Conservation (phyloP, 2,113 vertebrate species). For the Acrocephalus arundinaceus region DNA sequence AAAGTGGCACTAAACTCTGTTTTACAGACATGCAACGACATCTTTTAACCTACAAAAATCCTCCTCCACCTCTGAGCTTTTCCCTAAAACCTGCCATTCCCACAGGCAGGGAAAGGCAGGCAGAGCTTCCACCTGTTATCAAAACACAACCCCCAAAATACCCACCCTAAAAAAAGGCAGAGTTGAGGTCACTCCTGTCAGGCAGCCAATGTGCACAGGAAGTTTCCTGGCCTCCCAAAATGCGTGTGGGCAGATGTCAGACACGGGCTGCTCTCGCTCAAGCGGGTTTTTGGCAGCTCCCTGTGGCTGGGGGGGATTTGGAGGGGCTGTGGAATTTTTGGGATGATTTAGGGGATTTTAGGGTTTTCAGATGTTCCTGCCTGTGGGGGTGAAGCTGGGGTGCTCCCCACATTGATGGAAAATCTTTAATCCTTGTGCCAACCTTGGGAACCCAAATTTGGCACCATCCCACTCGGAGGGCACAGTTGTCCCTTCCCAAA, state of each 20-base stretch:
- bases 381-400: background rate
- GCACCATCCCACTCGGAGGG: background rate
- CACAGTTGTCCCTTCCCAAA: background rate
- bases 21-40: accelerated
- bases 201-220: slow-evolving; percentile 53
- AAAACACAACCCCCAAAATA: background rate
- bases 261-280: slow-evolving; percentile 22
- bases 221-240: slow-evolving; percentile 29
- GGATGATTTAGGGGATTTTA: too few species aligned
- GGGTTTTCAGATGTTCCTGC: background rate
- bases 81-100: background rate
- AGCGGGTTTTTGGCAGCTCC: background rate
- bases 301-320: background rate
- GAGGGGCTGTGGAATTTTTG: background rate
- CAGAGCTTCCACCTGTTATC: background rate
- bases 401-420: accelerated
- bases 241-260: slow-evolving; percentile 50
- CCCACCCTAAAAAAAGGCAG: slow-evolving; percentile 20
- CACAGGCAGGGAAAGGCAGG: background rate
- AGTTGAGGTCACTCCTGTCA: slow-evolving; percentile 17
- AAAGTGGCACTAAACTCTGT: background rate
- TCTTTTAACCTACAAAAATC: background rate
- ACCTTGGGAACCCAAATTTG: background rate
- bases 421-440: accelerated
- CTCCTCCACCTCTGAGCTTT: background rate